Conservation (phyloP, 1,140 invertebrate species). For the Drosophila lacertosa region DNA sequence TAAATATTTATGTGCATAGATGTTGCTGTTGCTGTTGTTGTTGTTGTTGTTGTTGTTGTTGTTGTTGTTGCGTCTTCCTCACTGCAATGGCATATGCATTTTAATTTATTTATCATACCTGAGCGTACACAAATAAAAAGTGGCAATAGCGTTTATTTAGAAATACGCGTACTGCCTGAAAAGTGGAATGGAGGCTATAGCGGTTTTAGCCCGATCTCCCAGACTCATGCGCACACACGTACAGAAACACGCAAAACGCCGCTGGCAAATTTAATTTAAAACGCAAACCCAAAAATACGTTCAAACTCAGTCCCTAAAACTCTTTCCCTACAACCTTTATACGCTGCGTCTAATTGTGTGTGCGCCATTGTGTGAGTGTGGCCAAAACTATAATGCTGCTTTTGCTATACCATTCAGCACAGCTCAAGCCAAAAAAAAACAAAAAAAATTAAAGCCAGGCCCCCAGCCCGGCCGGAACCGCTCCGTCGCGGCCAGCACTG, state of each 20-base stretch:
- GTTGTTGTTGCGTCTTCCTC: neutral
- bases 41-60: too few relatives aligned
- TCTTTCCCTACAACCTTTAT: neutral
- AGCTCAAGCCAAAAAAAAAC: constrained; percentile 6
- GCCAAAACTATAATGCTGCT: constrained; percentile 26
- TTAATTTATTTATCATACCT: constrained; percentile 66
- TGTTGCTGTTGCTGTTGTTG: too few relatives aligned
- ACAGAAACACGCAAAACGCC: constrained; percentile 21
- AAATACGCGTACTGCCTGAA: constrained; percentile 21
- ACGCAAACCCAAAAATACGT: constrained; percentile 53
- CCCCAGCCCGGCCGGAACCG: constrained; percentile 1
- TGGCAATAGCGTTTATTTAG: constrained; percentile 50
- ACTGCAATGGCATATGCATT: constrained; percentile 42
- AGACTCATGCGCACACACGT: constrained; percentile 2
- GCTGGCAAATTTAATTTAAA: constrained; percentile 73
- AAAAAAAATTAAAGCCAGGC: too few relatives aligned
- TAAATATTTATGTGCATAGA: constrained; percentile 53
- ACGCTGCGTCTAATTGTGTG: constrained; percentile 38
- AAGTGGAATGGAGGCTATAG: too few relatives aligned
- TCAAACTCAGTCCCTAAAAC: constrained; percentile 61
- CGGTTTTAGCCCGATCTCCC: too few relatives aligned
- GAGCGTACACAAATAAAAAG: constrained; percentile 40
- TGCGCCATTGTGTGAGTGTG: constrained; percentile 17
- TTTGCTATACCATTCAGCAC: constrained; percentile 11
- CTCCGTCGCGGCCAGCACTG: constrained; percentile 5